phyloP scores from a whole-genome alignment of 2,888 invertebrate genomes.

The Heliconius charithonia region DNA sequence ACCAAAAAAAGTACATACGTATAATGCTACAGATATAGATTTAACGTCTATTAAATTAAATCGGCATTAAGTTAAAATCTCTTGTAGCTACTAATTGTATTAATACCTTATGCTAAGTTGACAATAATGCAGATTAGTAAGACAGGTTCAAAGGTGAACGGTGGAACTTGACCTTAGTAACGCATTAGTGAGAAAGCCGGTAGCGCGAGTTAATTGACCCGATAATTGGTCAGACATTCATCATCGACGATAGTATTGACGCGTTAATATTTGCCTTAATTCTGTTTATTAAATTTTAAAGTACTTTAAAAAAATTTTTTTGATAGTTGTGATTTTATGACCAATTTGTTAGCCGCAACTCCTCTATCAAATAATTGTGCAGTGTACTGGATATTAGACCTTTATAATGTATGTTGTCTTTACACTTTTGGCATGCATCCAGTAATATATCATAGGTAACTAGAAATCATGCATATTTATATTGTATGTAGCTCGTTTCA shows the following conservation, averaged over 20 bases:
- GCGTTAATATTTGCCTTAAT: neutral
- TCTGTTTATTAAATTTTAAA: neutral
- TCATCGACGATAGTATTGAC: slow-evolving; percentile 14
- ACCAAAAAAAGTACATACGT: neutral
- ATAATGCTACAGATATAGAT: neutral
- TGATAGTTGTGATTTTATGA: neutral
- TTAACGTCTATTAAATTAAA: neutral
- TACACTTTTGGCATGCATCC: neutral
- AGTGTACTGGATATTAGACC: neutral
- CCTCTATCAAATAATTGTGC: slow-evolving; percentile 2
- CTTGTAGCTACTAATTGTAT: neutral
- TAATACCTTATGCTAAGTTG: neutral
- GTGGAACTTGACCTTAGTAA: slow-evolving; percentile 30
- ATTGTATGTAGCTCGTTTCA: neutral
- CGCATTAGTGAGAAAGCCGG: slow-evolving; percentile 27
- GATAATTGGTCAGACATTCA: slow-evolving; percentile 32
- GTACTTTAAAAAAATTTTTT: neutral
- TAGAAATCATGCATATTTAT: slow-evolving; percentile 12
- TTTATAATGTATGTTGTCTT: neutral
- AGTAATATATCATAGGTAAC: slow-evolving; percentile 3
- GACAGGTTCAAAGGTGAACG: slow-evolving; percentile 27
- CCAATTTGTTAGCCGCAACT: neutral
- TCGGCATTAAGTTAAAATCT: neutral
- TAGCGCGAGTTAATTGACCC: slow-evolving; percentile 36
- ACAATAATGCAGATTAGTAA: slow-evolving; percentile 24